These are phyloP conservation scores for Malacosoma neustria DNA, from an alignment of 2,888 invertebrate genomes.

Conservation along the genomic window DNA sequence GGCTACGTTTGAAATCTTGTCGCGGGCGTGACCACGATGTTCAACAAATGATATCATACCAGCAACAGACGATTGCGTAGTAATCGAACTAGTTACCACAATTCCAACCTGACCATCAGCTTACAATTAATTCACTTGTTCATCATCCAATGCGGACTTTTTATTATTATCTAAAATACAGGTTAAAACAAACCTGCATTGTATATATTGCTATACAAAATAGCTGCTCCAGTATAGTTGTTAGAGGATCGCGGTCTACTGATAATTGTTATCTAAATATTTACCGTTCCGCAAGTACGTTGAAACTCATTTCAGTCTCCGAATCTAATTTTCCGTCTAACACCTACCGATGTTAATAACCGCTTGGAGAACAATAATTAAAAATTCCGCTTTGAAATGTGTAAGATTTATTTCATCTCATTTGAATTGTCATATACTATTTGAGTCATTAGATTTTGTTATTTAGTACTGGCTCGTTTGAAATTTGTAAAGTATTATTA, in stretches of 20 bases:
- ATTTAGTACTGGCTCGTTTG: too few species aligned
- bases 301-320: constrained; percentile 35
- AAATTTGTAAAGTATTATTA: too few species aligned
- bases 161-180: constrained; percentile 1
- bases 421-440: too few species aligned
- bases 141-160: constrained; percentile 25
- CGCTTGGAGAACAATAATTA: constrained; percentile 1
- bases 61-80: constrained; percentile 55
- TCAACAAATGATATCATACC: constrained; percentile 63
- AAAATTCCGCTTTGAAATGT: neutral
- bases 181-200: constrained; percentile 18
- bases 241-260: constrained; percentile 45
- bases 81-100: constrained; percentile 45
- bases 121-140: constrained; percentile 8
- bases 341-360: constrained; percentile 7
- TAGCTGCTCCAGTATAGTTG: constrained; percentile 25
- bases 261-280: constrained; percentile 68
- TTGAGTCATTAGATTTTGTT: too few species aligned
- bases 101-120: constrained; percentile 14
- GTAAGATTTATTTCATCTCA: neutral
- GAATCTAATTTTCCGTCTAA: constrained; percentile 29
- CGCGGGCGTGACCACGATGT: constrained; percentile 48
- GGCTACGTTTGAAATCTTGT: constrained; percentile 36
- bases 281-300: constrained; percentile 48
- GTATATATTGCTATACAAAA: constrained; percentile 10